phyloP scores from a whole-genome alignment of 2,888 invertebrate species.

The Diabrotica balteata region DNA sequence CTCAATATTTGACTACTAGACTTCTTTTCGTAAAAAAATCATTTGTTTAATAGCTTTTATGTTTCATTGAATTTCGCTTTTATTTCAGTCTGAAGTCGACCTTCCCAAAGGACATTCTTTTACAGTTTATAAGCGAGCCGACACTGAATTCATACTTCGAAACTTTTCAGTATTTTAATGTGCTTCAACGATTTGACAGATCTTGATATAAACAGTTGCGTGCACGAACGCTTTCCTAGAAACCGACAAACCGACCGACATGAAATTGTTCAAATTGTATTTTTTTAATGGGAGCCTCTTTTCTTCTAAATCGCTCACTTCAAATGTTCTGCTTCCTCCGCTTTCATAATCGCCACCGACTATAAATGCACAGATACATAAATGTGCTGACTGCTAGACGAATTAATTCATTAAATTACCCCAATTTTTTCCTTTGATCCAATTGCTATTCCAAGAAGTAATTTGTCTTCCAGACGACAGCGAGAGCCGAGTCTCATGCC shows the following conservation, averaged over 20 bases:
- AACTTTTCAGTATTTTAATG: conserved; percentile 36
- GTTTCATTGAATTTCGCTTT: no score
- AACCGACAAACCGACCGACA: conserved; percentile 47
- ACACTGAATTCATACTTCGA: conserved; percentile 14
- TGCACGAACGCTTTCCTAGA: conserved; percentile 47
- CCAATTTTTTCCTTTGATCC: neutral
- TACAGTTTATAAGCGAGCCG: neutral
- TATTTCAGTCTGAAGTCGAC: no score
- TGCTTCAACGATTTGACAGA: conserved; percentile 48
- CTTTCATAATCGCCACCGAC: conserved; percentile 10
- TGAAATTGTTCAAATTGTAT: conserved; percentile 37
- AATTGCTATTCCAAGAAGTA: no score
- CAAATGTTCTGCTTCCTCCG: conserved; percentile 33
- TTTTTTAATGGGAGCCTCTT: conserved; percentile 40
- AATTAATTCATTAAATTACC: conserved; percentile 36
- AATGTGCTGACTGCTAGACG: conserved; percentile 23
- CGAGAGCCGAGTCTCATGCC: no score
- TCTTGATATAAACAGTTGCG: conserved; percentile 49
- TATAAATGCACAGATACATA: conserved; percentile 3
- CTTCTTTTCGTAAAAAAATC: no score
- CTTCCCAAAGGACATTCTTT: no score
- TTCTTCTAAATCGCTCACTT: conserved; percentile 37
- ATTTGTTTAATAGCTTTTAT: no score
- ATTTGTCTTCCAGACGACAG: no score
- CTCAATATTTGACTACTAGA: no score